Conservation (phyloP, 2,888 invertebrate species). For the Timandra comae region DNA sequence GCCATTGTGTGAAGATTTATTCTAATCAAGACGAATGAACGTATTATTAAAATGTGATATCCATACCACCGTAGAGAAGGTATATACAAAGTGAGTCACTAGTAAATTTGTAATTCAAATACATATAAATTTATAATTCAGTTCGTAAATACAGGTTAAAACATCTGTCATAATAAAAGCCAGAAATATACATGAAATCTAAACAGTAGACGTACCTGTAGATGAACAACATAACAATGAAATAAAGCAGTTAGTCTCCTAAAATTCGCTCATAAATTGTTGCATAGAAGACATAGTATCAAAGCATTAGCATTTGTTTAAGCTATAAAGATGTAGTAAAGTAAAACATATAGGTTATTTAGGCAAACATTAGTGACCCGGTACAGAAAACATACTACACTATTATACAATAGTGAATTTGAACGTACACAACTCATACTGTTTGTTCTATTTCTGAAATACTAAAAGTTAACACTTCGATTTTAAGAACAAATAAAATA, state of each 20-base stretch:
- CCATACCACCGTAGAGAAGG: conserved; percentile 7
- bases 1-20: conserved; percentile 18
- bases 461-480: conserved; percentile 48
- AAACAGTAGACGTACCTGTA: conserved; percentile 6
- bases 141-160: conserved; percentile 7
- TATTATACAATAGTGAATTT: conserved; percentile 57
- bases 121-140: conserved; percentile 2
- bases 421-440: conserved; percentile 55
- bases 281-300: conserved; percentile 29
- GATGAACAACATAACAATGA: conserved; percentile 6
- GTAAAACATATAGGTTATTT: no score
- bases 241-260: conserved; percentile 23
- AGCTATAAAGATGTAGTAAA: conserved; percentile 39
- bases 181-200: conserved; percentile 7
- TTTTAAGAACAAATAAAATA: conserved; percentile 53
- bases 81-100: conserved; percentile 12
- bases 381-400: conserved; percentile 42
- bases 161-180: conserved; percentile 12
- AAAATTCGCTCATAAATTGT: conserved; percentile 21
- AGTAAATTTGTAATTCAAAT: conserved; percentile 12
- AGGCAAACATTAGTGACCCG: conserved; percentile 56
- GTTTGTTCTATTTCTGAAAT: conserved; percentile 58
- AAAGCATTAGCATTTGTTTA: conserved; percentile 37
- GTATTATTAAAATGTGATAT: conserved; percentile 6
- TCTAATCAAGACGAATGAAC: conserved; percentile 15